Evolutionary conservation across 2,888 invertebrate genomes (phyloP).

Genomic region (Dusona sp.): DNA sequence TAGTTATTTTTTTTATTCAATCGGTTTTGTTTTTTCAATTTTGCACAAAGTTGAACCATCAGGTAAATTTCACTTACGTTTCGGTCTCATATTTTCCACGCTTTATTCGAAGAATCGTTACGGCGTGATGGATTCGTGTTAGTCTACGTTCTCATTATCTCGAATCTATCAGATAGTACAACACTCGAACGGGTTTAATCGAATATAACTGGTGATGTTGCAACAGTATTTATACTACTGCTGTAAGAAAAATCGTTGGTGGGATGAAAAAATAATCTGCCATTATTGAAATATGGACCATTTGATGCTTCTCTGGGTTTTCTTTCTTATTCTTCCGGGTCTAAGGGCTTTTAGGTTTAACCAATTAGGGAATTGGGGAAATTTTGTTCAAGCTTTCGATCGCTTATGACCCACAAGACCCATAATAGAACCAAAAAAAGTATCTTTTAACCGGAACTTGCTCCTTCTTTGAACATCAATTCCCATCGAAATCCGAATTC

Average conservation of each 20-base stretch:
- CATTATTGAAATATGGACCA: background rate
- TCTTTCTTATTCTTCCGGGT: background rate
- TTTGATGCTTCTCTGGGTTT: background rate
- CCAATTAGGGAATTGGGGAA: no score
- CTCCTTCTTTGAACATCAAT: background rate
- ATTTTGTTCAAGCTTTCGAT: no score
- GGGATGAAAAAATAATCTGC: background rate
- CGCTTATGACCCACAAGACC: no score
- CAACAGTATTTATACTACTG: background rate
- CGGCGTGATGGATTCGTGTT: constrained; percentile 29
- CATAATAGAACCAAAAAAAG: no score
- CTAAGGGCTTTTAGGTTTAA: no score
- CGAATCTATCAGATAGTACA: constrained; percentile 31
- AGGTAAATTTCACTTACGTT: constrained; percentile 5
- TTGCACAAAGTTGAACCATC: background rate
- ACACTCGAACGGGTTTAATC: background rate
- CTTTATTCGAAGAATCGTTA: constrained; percentile 27
- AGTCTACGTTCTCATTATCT: constrained; percentile 43
- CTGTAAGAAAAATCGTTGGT: background rate
- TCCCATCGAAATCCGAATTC: background rate
- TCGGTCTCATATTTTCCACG: constrained; percentile 15
- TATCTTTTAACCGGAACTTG: background rate
- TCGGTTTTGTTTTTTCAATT: background rate
- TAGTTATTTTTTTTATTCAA: constrained; percentile 28
- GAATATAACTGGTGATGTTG: constrained; percentile 5